A percentile compares a stretch with the other conserved stretches of the same genome.
phyloP scores from a whole-genome alignment of 1,140 invertebrate species.

The Bombus sibiricus region DNA sequence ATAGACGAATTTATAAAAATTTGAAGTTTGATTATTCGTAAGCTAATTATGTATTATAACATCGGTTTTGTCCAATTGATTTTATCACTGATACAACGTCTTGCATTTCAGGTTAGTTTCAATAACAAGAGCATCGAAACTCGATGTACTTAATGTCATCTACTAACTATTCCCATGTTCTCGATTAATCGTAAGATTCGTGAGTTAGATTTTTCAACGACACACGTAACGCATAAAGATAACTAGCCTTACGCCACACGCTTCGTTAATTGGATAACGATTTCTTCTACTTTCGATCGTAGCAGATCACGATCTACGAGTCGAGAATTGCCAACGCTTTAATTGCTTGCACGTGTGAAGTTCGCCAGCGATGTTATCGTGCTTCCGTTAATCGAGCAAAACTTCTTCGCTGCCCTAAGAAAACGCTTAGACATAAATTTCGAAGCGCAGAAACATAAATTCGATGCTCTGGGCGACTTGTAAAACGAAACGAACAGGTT shows the following conservation, averaged over 20 bases:
- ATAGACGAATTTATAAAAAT: not conserved
- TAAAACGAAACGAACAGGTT: not conserved
- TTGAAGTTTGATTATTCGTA: not conserved
- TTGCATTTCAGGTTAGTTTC: not conserved
- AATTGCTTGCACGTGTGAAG: constrained; percentile 14
- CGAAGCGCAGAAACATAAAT: not conserved
- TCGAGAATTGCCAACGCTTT: not conserved
- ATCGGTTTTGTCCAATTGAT: not conserved
- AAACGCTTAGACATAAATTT: not conserved
- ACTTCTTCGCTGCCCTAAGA: not conserved
- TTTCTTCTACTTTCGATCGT: not conserved
- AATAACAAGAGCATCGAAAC: not conserved
- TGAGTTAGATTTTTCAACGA: not conserved
- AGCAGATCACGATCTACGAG: not conserved
- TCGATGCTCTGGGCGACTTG: not conserved
- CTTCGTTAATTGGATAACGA: constrained; percentile 4
- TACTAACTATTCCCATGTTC: not conserved
- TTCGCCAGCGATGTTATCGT: constrained; percentile 16
- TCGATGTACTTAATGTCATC: not conserved
- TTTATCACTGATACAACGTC: not conserved
- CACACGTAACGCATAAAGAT: not conserved
- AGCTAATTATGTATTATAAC: not conserved
- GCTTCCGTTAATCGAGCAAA: not conserved
- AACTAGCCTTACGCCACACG: not conserved
- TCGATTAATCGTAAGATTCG: constrained; percentile 2